Base-by-base conservation (phyloP, 2,888 invertebrate genomes). In the Drymonia ruficornis region DNA sequence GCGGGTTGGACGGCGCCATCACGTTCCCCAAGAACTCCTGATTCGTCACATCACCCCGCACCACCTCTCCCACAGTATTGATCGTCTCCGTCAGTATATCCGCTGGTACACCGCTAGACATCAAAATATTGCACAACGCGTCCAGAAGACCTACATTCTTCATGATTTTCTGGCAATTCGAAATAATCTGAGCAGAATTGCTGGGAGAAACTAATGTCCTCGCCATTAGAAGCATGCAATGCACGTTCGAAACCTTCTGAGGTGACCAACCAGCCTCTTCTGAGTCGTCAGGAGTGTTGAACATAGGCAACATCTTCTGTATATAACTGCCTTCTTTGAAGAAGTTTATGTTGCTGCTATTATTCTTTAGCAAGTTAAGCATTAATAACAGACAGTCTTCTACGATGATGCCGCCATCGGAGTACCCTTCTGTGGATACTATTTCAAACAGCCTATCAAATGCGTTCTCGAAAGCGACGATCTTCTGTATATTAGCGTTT, bases 381-480 rank as follows among this genome's bases (percentile, higher is more conserved):
- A 99, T 96, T 3, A 99, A 93, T 43, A 98, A 92, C 3, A 99
- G 92, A 84, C 99, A 99, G 87, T 99, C 99, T 93, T 99, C 99
- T 0, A 99, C 99, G 0, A 99, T 98, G 52, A 99, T 99, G 60
- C 98, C 99, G 47, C 99, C 99, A 82, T 99, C 98, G 1, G 97
- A 96, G 71, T 96, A 96, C 4, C 98, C 98, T 87, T 99, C 99
- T 55, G 97, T 96, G 2, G 94, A 94, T 12, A 99, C 96, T 11
- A 99, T 98, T 82, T 98, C 98, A 70, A 99, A 96, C 29, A 99
- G 93, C 66, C 97, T 94, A 85, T 99, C 99, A 81, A 99, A 99
- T 0, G 99, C 99, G 89, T 99, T 99, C 86, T 99, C 99, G 84
- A 99, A 99, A 0, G 99, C 99, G 0, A 99, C 98, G 74, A 99